phyloP scores from a whole-genome alignment of 2,113 vertebrate species.

The Sorex araneus region DNA sequence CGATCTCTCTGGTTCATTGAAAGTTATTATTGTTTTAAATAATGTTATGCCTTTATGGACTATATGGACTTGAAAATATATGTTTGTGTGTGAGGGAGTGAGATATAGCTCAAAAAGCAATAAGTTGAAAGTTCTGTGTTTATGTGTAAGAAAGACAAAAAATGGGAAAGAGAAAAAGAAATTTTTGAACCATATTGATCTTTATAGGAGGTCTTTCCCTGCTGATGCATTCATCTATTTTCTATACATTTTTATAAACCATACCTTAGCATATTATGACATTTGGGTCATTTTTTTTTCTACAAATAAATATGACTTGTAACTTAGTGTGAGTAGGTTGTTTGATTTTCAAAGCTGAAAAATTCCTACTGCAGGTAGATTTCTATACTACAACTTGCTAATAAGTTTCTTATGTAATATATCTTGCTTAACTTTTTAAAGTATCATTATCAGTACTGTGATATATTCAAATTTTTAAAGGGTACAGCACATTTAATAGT shows the following conservation, averaged over 20 bases:
- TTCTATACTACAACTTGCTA: not conserved
- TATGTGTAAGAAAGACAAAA: not conserved
- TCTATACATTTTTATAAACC: not conserved
- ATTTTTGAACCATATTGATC: not conserved
- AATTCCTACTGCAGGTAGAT: not conserved
- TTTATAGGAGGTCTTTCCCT: not conserved
- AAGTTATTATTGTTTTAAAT: no score
- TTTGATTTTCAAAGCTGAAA: constrained; percentile 3
- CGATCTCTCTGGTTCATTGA: no score
- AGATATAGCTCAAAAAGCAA: no score
- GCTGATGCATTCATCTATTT: not conserved
- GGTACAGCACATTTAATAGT: not conserved
- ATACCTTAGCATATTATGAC: not conserved
- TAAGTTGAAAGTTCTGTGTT: not conserved
- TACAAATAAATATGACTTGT: not conserved
- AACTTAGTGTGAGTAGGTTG: not conserved
- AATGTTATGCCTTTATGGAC: no score
- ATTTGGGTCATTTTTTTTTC: not conserved
- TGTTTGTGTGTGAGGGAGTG: not conserved
- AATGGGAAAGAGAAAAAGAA: not conserved
- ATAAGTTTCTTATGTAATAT: not conserved
- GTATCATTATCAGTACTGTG: not conserved
- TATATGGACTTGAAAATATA: no score
- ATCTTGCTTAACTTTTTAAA: not conserved
- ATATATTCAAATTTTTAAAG: constrained; percentile 19